Conservation (phyloP, 2,113 vertebrate species). For the Phainopepla nitens region DNA sequence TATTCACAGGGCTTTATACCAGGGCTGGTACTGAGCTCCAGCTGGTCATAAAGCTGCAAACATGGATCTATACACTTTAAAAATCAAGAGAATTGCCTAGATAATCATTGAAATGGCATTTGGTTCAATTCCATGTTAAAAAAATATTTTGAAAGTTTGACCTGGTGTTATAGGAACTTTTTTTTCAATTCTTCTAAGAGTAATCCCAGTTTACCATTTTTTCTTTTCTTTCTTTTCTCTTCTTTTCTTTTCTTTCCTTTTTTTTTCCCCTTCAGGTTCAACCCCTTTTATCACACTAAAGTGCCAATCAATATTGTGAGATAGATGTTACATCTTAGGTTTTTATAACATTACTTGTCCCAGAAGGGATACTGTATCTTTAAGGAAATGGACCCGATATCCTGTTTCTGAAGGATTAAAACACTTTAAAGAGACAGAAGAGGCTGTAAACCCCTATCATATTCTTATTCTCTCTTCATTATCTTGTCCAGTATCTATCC, state of each 20-base stretch:
- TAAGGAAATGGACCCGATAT: constrained; percentile 84
- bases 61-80: neutral
- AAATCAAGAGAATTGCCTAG: constrained; percentile 21
- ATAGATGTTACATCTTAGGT: constrained; percentile 80
- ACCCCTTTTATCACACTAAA: constrained; percentile 81
- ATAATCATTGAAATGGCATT: constrained; percentile 34
- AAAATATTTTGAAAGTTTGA: constrained; percentile 44
- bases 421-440: constrained; percentile 87
- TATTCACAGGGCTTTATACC: neutral
- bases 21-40: neutral
- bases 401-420: constrained; percentile 85
- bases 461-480: constrained; percentile 89
- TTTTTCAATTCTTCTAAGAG: constrained; percentile 63
- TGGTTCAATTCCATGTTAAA: constrained; percentile 13
- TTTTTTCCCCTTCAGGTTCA: constrained; percentile 74
- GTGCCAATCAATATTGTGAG: constrained; percentile 79
- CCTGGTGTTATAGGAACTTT: constrained; percentile 34
- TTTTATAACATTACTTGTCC: constrained; percentile 80
- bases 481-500: constrained; percentile 88
- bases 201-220: constrained; percentile 63
- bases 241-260: neutral
- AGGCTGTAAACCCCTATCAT: constrained; percentile 85
- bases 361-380: constrained; percentile 85
- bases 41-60: neutral
- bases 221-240: neutral